Percentiles rank a stretch among this genome's conserved stretches.
Conservation (phyloP, 2,888 invertebrate genomes). For the Alsophila aescularia region DNA sequence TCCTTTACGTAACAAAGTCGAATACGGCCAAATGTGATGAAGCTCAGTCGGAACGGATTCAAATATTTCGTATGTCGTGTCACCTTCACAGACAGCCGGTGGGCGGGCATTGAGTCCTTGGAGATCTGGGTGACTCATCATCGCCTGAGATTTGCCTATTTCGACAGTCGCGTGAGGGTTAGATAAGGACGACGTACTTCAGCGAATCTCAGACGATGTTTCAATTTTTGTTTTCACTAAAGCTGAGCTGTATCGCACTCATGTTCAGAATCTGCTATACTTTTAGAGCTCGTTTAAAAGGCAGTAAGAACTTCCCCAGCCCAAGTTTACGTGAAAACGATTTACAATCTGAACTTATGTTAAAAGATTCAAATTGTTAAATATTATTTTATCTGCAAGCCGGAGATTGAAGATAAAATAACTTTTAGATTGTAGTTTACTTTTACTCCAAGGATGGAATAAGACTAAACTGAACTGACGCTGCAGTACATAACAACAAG, state of each 20-base stretch:
- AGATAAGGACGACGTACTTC: no score
- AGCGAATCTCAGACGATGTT: background rate
- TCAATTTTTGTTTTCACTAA: slow-evolving; percentile 1
- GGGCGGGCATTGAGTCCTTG: background rate
- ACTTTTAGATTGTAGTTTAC: background rate
- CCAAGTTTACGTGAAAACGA: slow-evolving; percentile 1
- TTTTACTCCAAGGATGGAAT: background rate
- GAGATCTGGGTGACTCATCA: background rate
- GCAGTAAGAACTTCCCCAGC: background rate
- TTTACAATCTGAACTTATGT: slow-evolving; percentile 6
- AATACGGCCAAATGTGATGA: background rate
- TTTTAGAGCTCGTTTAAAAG: background rate
- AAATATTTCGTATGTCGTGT: slow-evolving; percentile 4
- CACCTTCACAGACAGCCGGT: background rate
- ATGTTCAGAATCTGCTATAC: background rate
- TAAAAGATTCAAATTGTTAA: slow-evolving; percentile 2
- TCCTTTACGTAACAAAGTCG: background rate
- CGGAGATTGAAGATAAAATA: slow-evolving; percentile 6
- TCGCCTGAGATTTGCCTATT: background rate
- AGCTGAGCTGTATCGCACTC: background rate
- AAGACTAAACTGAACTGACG: slow-evolving; percentile 6
- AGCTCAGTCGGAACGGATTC: slow-evolving; percentile 1
- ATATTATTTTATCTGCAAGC: background rate
- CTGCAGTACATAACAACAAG: background rate
- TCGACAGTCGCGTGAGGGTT: background rate